Percentiles rank a stretch among this genome's conserved stretches.
phyloP scores from a whole-genome alignment of 2,797 vertebrate species.

The Squalus acanthias region DNA sequence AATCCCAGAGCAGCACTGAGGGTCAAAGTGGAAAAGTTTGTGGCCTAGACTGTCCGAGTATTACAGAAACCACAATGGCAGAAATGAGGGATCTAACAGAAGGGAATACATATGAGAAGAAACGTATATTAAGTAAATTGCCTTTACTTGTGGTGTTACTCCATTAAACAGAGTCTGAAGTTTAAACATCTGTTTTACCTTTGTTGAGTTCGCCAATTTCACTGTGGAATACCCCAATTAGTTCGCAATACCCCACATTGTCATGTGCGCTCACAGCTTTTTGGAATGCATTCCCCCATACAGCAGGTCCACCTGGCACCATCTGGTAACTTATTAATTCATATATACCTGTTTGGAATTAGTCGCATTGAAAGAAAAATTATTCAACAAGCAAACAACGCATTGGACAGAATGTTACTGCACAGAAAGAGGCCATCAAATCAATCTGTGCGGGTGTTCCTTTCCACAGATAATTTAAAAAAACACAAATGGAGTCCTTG shows the following conservation, averaged over 20 bases:
- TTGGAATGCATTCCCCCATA: slow-evolving; percentile 75
- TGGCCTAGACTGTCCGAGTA: not conserved
- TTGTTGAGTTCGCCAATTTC: slow-evolving; percentile 76
- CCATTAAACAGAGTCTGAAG: not conserved
- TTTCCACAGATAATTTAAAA: not conserved
- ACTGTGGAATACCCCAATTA: slow-evolving; percentile 77
- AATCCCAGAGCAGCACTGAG: not conserved
- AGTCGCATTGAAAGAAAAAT: not conserved
- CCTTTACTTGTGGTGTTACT: not conserved
- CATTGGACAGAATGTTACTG: not conserved
- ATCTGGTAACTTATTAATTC: slow-evolving; percentile 81
- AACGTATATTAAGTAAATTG: not conserved
- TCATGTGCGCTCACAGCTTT: slow-evolving; percentile 63
- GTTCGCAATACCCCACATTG: slow-evolving; percentile 66
- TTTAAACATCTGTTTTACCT: slow-evolving; percentile 57
- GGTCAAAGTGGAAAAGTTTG: not conserved
- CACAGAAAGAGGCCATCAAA: not conserved
- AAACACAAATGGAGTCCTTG: not conserved
- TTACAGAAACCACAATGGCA: not conserved
- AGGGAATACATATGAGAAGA: not conserved
- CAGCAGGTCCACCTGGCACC: slow-evolving; percentile 76
- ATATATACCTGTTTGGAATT: slow-evolving; percentile 68
- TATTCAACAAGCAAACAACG: not conserved
- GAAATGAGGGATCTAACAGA: not conserved
- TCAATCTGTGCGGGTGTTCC: not conserved